These are phyloP conservation scores for Syngnathus scovelli DNA, from an alignment of 2,113 vertebrate genomes.

Conservation along the genomic window DNA sequence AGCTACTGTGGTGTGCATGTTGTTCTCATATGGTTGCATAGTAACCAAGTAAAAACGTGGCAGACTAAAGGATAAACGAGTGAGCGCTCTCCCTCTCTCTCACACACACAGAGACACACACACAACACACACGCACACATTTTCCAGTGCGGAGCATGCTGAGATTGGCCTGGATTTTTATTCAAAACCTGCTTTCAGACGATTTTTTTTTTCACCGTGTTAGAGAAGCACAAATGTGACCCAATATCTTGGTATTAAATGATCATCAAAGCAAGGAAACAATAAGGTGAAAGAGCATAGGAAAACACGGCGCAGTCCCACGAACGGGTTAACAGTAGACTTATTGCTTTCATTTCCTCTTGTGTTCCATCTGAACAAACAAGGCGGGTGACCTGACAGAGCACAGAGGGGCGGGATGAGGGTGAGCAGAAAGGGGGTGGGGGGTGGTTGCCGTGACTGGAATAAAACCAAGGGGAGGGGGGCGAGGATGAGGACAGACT, in stretches of 20 bases:
- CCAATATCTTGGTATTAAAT: conserved; percentile 19
- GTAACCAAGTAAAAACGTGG: conserved; percentile 57
- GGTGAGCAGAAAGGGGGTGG: conserved; percentile 16
- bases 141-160: conserved; percentile 24
- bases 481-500: conserved; percentile 27
- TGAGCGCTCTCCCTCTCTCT: conserved; percentile 9
- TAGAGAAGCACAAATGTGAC: conserved; percentile 7
- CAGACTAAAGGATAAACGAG: conserved; percentile 45
- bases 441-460: conserved; percentile 52
- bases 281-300: conserved; percentile 23
- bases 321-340: conserved; percentile 64
- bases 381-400: conserved; percentile 73
- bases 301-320: conserved; percentile 41
- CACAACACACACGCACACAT: conserved; percentile 9
- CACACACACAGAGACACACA: conserved; percentile 23
- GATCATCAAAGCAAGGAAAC: conserved; percentile 23
- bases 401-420: conserved; percentile 52
- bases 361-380: conserved; percentile 76
- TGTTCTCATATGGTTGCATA: conserved; percentile 62
- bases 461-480: conserved; percentile 57
- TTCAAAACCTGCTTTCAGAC: conserved; percentile 1
- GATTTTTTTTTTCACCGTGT: not conserved
- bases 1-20: conserved; percentile 62
- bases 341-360: conserved; percentile 70
- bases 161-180: conserved; percentile 30